Evolutionary conservation across 2,113 vertebrate species (phyloP).

Genomic region (Centropristis striata): DNA sequence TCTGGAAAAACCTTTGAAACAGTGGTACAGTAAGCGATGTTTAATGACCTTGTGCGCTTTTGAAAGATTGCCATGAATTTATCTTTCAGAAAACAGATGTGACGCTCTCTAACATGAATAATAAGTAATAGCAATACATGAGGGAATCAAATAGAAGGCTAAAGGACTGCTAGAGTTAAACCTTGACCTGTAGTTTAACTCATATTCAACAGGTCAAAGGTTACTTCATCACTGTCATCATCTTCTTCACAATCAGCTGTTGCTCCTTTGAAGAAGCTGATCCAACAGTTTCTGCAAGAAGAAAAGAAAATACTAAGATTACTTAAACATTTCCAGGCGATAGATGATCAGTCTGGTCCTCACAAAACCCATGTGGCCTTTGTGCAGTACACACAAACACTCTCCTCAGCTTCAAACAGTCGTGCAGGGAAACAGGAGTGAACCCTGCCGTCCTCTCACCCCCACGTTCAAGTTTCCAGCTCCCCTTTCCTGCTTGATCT

Average conservation of each 20-base stretch:
- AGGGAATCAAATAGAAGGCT: not conserved
- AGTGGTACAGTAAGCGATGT: not conserved
- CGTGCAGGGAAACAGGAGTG: not conserved
- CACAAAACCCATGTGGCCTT: not conserved
- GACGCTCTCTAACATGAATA: not conserved
- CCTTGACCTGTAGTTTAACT: not conserved
- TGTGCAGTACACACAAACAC: too few relatives aligned
- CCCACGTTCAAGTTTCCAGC: constrained; percentile 25
- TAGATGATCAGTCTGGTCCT: not conserved
- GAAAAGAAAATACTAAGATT: constrained; percentile 14
- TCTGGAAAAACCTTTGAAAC: constrained; percentile 33
- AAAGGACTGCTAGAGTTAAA: not conserved
- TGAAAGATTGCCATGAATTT: constrained; percentile 22
- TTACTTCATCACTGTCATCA: constrained; percentile 5
- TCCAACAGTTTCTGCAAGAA: constrained; percentile 76
- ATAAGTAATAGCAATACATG: not conserved
- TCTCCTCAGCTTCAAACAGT: constrained; percentile 7
- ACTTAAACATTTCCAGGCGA: not conserved
- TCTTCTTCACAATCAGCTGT: constrained; percentile 76
- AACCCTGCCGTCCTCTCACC: constrained; percentile 13
- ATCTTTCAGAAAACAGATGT: constrained; percentile 47
- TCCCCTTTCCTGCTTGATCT: constrained; percentile 40
- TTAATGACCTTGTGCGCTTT: constrained; percentile 23
- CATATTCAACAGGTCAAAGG: not conserved
- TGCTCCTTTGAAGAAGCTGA: constrained; percentile 91